Evolutionary conservation across 1,140 invertebrate species (phyloP), one percentile per base, ranked within the genome.

Genomic region (Leptinotarsa texana): DNA sequence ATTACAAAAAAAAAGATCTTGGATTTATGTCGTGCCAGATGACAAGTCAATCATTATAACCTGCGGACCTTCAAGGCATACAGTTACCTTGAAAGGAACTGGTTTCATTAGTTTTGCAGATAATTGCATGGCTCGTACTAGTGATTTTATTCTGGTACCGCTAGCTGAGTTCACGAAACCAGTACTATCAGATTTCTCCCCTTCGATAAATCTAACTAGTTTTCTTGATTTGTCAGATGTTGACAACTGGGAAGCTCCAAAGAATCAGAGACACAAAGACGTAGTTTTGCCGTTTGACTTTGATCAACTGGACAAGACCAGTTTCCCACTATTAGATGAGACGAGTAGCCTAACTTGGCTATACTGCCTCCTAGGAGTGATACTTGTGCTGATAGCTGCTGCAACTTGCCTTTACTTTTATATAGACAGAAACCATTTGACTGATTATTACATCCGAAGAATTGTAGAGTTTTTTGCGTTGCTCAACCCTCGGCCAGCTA

Each of bases 81-180:
- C 17, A 8, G 13, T 48, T 21, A 5, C 68, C 1, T 48, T 69
- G n/a, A 18, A 51, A 49, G 68, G 68, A 18, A 69, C 15, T 48
- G 68, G 68, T 17, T 69, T 69, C n/a, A n/a, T 69, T 11, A 69
- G 48, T 22, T 33, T 65, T 13, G 17, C 63, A 65, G 63, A 33
- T 1, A 65, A 8, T 15, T 65, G 63, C 13, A 8, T 13, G 4
- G 63, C 21, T 18, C 63, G 63, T 6, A 65, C n/a, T 4, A 33
- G 63, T 3, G 63, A 17, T 22, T 33, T 65, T 2, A 22, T 5
- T 15, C 21, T 65, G 21, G 63, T 21, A 65, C 21, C 63, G 13
- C 17, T 65, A 33, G 6, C 21, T 17, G 63, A 65, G 21, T 65
- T 65, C 1, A 65, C 22, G 4, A 65, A 65, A 33, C 63, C 63